Percentiles rank a stretch among this genome's conserved stretches.
These are phyloP conservation scores for Epinotia demarniana DNA, from an alignment of 2,888 invertebrate species.

Conservation along the genomic window DNA sequence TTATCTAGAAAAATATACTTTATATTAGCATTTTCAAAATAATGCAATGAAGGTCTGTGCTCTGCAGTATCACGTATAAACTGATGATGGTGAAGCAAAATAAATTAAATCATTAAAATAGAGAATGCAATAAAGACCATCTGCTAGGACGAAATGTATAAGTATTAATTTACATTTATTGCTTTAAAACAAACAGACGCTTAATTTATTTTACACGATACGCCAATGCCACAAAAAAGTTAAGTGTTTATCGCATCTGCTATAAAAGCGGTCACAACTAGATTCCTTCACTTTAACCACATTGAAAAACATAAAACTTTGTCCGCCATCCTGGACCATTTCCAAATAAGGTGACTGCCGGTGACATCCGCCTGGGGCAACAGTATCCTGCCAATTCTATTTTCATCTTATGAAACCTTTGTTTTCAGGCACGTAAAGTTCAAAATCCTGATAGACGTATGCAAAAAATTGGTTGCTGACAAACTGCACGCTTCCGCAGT, in stretches of 20 bases:
- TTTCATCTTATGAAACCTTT: constrained; percentile 52
- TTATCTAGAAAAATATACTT: no score
- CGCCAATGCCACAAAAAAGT: constrained; percentile 33
- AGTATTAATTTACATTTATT: constrained; percentile 2
- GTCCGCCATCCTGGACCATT: constrained; percentile 72
- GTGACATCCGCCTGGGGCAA: constrained; percentile 74
- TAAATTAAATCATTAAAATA: no score
- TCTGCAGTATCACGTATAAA: no score
- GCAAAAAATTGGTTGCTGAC: constrained; percentile 55
- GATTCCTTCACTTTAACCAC: constrained; percentile 69
- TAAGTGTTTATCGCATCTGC: constrained; percentile 38
- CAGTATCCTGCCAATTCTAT: constrained; percentile 57
- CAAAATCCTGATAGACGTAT: constrained; percentile 52
- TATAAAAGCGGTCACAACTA: constrained; percentile 50
- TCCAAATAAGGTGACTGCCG: constrained; percentile 83
- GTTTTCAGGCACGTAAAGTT: constrained; percentile 55
- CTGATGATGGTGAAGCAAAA: no score
- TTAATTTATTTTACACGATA: constrained; percentile 22
- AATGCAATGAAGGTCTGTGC: no score
- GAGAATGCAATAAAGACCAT: neutral
- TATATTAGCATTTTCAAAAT: no score
- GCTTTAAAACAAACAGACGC: neutral
- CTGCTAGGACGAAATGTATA: neutral
- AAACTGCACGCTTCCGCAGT: constrained; percentile 72
- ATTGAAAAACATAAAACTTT: constrained; percentile 82